A percentile compares a stretch with the other conserved stretches of the same genome.
phyloP scores from a whole-genome alignment of 2,797 vertebrate genomes.

The Tinamus major region DNA sequence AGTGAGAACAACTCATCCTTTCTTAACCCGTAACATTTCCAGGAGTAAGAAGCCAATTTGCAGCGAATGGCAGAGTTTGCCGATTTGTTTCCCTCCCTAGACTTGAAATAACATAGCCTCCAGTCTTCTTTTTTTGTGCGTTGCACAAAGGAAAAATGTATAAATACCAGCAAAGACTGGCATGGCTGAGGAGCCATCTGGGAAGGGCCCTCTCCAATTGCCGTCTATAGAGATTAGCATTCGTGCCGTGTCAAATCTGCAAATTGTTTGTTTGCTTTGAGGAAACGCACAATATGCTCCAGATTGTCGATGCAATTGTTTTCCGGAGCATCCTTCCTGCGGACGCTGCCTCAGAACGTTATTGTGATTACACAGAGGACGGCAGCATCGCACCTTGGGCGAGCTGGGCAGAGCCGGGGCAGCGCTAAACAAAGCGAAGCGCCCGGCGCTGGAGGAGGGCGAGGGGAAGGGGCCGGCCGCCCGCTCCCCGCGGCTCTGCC shows the following conservation, averaged over 20 bases:
- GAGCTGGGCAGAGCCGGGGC: background rate
- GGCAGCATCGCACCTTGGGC: rapidly evolving
- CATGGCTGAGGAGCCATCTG: background rate
- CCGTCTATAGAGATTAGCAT: background rate
- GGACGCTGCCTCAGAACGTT: background rate
- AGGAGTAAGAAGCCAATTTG: rapidly evolving
- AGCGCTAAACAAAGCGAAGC: background rate
- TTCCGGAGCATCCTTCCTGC: background rate
- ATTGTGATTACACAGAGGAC: background rate
- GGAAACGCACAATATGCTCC: background rate
- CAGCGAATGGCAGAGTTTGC: background rate
- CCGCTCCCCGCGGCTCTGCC: too few relatives aligned
- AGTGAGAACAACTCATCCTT: background rate
- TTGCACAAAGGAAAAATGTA: background rate
- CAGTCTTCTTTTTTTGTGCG: background rate
- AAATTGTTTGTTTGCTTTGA: background rate
- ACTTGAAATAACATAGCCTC: background rate
- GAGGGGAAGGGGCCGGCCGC: too few relatives aligned
- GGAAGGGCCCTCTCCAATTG: background rate
- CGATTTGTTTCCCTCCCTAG: background rate
- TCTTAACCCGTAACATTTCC: background rate
- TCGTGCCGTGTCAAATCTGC: background rate
- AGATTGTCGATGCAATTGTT: background rate
- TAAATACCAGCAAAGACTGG: background rate
- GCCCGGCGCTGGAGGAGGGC: background rate